Evolutionary conservation across 2,888 invertebrate species (phyloP).

Genomic region (Fabriciana adippe): DNA sequence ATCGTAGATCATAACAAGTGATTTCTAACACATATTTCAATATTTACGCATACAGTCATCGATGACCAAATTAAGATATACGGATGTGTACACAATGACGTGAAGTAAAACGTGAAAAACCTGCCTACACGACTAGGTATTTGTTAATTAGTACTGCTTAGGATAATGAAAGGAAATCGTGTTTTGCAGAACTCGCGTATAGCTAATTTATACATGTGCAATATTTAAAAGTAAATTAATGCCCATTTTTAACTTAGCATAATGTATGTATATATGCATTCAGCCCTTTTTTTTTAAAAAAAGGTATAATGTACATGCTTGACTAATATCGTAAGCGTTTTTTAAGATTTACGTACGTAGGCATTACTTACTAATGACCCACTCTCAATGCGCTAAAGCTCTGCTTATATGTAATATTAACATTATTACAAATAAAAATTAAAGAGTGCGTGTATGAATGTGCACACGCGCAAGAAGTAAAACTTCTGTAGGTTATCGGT

Average conservation of each 20-base stretch:
- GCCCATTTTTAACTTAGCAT: background rate
- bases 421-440: too few relatives aligned
- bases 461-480: too few relatives aligned
- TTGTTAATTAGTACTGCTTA: slow-evolving; percentile 20
- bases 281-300: too few relatives aligned
- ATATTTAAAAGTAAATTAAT: background rate
- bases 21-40: slow-evolving; percentile 23
- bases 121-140: slow-evolving; percentile 13
- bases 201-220: slow-evolving; percentile 10
- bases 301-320: too few relatives aligned
- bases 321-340: too few relatives aligned
- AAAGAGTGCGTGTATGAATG: too few relatives aligned
- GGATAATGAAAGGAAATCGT: slow-evolving; percentile 27
- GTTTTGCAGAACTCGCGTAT: slow-evolving; percentile 21
- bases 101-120: slow-evolving; percentile 21
- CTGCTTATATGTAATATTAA: too few relatives aligned
- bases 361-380: too few relatives aligned
- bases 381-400: too few relatives aligned
- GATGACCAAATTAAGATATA: slow-evolving; percentile 24
- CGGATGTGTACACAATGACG: slow-evolving; percentile 31
- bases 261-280: background rate
- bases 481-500: too few relatives aligned
- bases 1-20: slow-evolving; percentile 13
- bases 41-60: slow-evolving; percentile 11
- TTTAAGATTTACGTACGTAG: too few relatives aligned